These are phyloP conservation scores for Camponotus floridanus DNA, from an alignment of 1,140 invertebrate species.

Conservation along the genomic window DNA sequence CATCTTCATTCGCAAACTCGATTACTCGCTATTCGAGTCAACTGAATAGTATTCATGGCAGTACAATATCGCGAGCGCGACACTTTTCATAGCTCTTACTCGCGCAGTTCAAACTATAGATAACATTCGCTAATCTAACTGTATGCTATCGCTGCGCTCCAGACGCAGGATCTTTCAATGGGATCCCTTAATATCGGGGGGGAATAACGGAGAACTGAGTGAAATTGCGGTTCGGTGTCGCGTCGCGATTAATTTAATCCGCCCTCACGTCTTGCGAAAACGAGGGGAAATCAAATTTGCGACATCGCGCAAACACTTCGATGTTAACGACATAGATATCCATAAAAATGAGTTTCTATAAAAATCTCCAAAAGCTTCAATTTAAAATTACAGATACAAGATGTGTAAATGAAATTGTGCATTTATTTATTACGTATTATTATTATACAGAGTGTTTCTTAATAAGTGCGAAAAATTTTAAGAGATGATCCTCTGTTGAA, in stretches of 20 bases:
- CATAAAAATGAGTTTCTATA: not conserved
- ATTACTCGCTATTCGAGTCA: conserved; percentile 36
- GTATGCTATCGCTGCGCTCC: conserved; percentile 17
- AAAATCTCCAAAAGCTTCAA: no score
- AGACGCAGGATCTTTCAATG: conserved; percentile 32
- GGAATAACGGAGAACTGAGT: conserved; percentile 17
- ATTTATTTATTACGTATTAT: not conserved
- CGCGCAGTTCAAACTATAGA: not conserved
- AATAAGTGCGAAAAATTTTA: no score
- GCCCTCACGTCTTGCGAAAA: not conserved
- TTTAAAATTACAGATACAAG: not conserved
- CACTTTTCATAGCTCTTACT: conserved; percentile 22
- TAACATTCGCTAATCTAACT: not conserved
- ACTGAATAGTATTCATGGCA: conserved; percentile 40
- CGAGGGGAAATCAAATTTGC: not conserved
- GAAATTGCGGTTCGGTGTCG: conserved; percentile 15
- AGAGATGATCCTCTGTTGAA: no score
- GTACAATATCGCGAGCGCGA: conserved; percentile 39
- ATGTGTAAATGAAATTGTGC: not conserved
- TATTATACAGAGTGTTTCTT: not conserved
- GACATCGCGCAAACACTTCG: not conserved
- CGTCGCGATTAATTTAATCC: conserved; percentile 36
- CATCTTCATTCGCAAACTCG: conserved; percentile 52
- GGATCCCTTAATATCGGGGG: conserved; percentile 13
- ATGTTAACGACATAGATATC: not conserved